Base-by-base conservation (phyloP, 2,888 invertebrate species). In the Creontiades dilutus region DNA sequence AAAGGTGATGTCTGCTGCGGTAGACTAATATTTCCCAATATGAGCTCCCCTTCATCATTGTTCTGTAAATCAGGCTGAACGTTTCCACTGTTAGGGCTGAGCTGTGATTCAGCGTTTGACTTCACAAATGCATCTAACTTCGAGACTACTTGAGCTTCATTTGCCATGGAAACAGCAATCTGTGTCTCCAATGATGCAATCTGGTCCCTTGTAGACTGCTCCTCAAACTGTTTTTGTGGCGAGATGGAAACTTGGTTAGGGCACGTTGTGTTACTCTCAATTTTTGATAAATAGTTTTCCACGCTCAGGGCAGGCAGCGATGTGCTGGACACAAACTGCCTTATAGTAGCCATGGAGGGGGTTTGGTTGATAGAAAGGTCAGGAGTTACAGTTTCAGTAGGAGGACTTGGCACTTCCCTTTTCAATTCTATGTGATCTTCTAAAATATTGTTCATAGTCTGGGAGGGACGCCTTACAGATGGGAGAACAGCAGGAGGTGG, bases 51-150 rank as follows among this genome's bases (percentile, higher is more conserved):
- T 19, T 61, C 82, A 9, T 82, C 4, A 14, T 14, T 28, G 9
- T n/a, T n/a, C n/a, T 14, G 80, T 27, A 61, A 19, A n/a, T 16
- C n/a, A 4, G 52, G 7, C 14, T 5, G 13, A 14, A 48, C 23
- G 37, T n/a, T 13, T 4, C 68, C 85, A 23, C 75, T 0, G 47
- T 86, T 78, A 0, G 92, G 92, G 88, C 92, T 92, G 57, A 94
- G 94, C 92, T 94, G 95, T 75, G 94, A 93, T 76, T 95, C 94
- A 27, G 94, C 94, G 0, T 94, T 94, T 0, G 95, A 94, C 92
- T 94, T 95, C 12, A 95, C 95, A 90, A 95, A 94, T 91, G 95
- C 95, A 92, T 95, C 95, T 2, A 95, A 93, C 92, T 94, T 95
- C 47, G 93, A 93, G 0, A 94, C 93, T 55, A 93, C 90, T 28